Base-by-base conservation (phyloP, 2,797 vertebrate genomes). In the Notolepis coatsorum region DNA sequence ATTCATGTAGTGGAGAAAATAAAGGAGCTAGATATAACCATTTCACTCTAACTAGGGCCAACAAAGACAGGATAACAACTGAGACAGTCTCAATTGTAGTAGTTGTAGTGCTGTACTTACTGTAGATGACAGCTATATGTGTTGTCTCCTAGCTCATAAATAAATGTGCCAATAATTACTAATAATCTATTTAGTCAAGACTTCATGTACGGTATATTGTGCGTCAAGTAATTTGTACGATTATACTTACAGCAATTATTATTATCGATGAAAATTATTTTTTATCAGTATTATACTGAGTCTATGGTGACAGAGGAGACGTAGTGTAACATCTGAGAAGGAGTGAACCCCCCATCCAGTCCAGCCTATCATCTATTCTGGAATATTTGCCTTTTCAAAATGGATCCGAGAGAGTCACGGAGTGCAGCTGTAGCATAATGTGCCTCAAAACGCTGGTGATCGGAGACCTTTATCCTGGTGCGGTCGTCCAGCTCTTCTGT, bases 131-230 rank as follows among this genome's bases (percentile, higher is more conserved):
- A 68, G 92, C 93, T n/a, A n/a, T n/a, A n/a, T n/a, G n/a, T n/a
- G n/a, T n/a, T n/a, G n/a, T n/a, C n/a, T n/a, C n/a, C n/a, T 94
- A 90, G 89, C 90, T 84, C 94, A 92, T 94, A 86, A 93, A 92
- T 95, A 92, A 95, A 95, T 87, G 97, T 99, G 97, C 97, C 97
- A 98, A 97, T 97, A 98, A 97, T 93, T 94, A 95, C 93, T 93
- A 92, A 93, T 94, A 93, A 93, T 91, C 89, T 92, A 92, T 91
- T 92, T 93, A 94, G 91, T 94, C 93, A 79, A 90, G 69, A 92
- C 93, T 95, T 93, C 93, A 91, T 96, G 91, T 91, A 90, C 88
- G 90, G 93, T 93, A 93, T 95, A 95, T 92, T 91, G 94, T 96
- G 95, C 93, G 95, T 97, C 80, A 85, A 89, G 89, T 90, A 93